Evolutionary conservation across 2,888 invertebrate species (phyloP), one percentile per base, ranked within the genome.

Genomic region (Hartigia nigra): DNA sequence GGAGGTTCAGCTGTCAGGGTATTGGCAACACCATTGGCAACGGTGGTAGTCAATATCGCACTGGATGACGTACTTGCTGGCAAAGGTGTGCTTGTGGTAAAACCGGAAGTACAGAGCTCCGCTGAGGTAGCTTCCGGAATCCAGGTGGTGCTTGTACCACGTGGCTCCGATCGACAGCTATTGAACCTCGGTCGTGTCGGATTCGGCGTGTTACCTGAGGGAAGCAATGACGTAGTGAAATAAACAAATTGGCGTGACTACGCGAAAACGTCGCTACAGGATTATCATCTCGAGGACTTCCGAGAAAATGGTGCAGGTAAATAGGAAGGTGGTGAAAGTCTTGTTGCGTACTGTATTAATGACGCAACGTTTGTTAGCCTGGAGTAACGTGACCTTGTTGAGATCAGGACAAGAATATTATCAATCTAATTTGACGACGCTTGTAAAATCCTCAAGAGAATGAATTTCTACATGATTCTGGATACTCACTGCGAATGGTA

Each of bases 131-230:
- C 77, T 74, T 89, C 88, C 31, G 86, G 84, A 32, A 88, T 87
- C 89, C 89, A 89, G 14, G 86, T 82, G 75, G 82, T 82, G 77
- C 82, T 82, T 75, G 87, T 84, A 79, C 85, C 86, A 74, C 89
- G 87, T 3, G 92, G 90, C 72, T 94, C 94, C 3, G 93, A 92
- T 82, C 92, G 92, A 82, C 92, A 93, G 83, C 93, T 93, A 89
- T 94, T 94, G 92, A 93, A 94, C 76, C 95, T 92, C 23, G 94
- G 93, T 81, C 95, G 91, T 39, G 92, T 89, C 31, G 93, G 92
- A 83, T 92, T 92, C 55, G 92, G 92, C 79, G 93, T 93, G 75
- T 93, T 93, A 86, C 94, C 94, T 87, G 92, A 34, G 78, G 72
- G 77, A 69, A 76, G 12, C 31, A 79, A 78, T 74, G 76, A 39